Percentiles rank a stretch among this genome's conserved stretches.
phyloP scores from a whole-genome alignment of 2,888 invertebrate genomes.

The Nomada lathburiana region DNA sequence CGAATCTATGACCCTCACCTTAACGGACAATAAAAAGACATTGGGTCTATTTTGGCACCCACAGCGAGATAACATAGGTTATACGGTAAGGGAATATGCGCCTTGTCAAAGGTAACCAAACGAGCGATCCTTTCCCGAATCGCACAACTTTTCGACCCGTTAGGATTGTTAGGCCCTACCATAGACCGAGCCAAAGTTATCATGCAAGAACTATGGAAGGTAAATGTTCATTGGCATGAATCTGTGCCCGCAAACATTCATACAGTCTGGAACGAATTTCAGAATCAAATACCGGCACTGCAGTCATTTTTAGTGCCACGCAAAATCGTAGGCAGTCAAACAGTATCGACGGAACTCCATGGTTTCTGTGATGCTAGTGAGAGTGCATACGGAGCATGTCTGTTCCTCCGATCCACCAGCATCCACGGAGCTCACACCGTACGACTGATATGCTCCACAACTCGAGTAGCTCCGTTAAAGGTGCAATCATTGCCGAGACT shows the following conservation, averaged over 20 bases:
- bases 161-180: constrained; percentile 16
- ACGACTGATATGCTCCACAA: neutral
- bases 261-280: neutral
- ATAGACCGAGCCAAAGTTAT: constrained; percentile 7
- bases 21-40: neutral
- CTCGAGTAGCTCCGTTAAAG: neutral
- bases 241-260: neutral
- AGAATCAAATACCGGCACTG: neutral
- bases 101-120: constrained; percentile 1
- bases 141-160: constrained; percentile 10
- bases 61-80: neutral
- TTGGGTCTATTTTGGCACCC: neutral
- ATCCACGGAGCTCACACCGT: neutral
- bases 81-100: neutral
- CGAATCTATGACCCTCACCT: neutral
- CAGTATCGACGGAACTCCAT: constrained; percentile 2
- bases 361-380: neutral
- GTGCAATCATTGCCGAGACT: neutral
- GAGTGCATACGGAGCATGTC: neutral
- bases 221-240: constrained; percentile 20
- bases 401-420: neutral
- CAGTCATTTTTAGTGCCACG: neutral
- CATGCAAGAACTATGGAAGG: constrained; percentile 23
- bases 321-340: neutral
- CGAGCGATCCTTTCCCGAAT: constrained; percentile 10